Base-by-base conservation (phyloP, 2,888 invertebrate genomes). In the Drosophila aldrichi region DNA sequence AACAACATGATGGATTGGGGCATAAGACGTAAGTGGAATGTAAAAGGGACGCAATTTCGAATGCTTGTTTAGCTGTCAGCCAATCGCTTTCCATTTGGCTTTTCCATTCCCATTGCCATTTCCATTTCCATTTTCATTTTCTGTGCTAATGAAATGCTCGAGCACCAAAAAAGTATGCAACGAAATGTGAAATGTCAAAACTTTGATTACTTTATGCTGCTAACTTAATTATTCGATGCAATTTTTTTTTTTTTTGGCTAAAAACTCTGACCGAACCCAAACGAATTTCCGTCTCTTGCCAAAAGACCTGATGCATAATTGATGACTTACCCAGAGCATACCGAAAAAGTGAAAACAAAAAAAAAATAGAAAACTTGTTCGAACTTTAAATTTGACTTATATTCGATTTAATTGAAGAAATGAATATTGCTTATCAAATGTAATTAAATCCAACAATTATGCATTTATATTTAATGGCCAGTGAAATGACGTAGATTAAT, bases 1-100 rank as follows among this genome's bases (percentile, higher is more conserved):
- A 63, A 34, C 88, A 94, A 93, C 90, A 95, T 95, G 95, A 95
- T 95, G 95, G 95, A 95, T 94, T 95, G 95, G 95, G 95, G 95
- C 81, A 95, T 95, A 89, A 94, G 95, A 94, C 95, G 95, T 95
- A 94, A 94, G 95, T 95, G 93, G 93, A 54, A 29, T 6, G 2
- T 5, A n/a, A 9, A 32, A 25, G 32, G 38, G 16, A 29, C 40
- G 18, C 6, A 12, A 41, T 49, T 40, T 12, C 16, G 20, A 14
- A 48, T 63, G 69, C 64, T 68, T 68, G 56, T 12, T 43, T 56
- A 51, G 58, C 64, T 56, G 18, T 56, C 57, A 51, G 40, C 29
- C 38, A 36, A 55, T 60, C 38, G 14, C 6, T 40, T 40, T 8
- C n/a, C 57, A 25, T 58, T 58, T 55, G 44, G 25, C 38, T 48